A percentile compares a stretch with the other conserved stretches of the same genome.
These are phyloP conservation scores for Lasioglossum figueresi DNA, from an alignment of 2,888 invertebrate genomes.

Conservation along the genomic window DNA sequence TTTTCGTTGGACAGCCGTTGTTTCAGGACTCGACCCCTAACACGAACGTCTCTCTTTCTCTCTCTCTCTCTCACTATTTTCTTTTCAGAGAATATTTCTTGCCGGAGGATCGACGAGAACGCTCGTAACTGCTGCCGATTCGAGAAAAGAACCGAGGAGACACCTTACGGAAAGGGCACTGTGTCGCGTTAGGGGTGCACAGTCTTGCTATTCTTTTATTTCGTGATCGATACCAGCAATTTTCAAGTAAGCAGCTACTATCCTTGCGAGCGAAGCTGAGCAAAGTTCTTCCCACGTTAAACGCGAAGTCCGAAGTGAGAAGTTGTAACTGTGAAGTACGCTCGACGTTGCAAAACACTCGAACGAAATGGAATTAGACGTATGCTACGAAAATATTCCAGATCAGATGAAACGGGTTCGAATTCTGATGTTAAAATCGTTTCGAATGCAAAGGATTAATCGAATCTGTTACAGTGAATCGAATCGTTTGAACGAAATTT, in stretches of 20 bases:
- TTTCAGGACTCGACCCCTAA: conserved; percentile 18
- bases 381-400: too few species aligned
- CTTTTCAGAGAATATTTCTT: neutral
- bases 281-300: neutral
- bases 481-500: too few species aligned
- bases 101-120: neutral
- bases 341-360: too few species aligned
- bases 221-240: neutral
- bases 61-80: neutral
- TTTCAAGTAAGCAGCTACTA: neutral
- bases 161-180: neutral
- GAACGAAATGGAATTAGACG: too few species aligned
- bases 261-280: neutral
- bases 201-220: neutral
- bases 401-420: too few species aligned
- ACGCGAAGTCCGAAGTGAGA: neutral
- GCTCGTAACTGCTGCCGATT: neutral
- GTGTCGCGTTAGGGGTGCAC: conserved; percentile 3
- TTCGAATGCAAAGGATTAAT: too few species aligned
- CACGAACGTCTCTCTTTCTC: neutral
- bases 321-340: neutral
- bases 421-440: too few species aligned
- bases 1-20: conserved; percentile 5
- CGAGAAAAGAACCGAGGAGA: neutral
- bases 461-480: too few species aligned